Conservation (phyloP, 1,140 invertebrate species). For the Lutraria rhynchaena region DNA sequence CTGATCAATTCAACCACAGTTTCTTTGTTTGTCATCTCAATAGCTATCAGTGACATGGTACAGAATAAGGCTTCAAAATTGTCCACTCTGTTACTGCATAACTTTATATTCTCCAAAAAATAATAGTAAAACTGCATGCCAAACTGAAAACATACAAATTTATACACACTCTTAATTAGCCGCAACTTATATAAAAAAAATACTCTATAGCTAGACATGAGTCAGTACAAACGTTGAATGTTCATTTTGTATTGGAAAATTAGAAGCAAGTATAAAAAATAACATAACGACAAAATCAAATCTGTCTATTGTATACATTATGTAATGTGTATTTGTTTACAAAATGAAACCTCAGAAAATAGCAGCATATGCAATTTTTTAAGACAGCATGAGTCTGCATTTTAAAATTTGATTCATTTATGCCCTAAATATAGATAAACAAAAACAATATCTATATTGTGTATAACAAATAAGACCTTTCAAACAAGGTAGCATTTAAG, state of each 20-base stretch:
- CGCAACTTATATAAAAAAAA: background rate
- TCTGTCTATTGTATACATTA: no score
- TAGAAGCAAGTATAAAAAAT: background rate
- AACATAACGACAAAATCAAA: background rate
- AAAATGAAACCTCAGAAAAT: no score
- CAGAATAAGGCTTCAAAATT: slow-evolving; percentile 96
- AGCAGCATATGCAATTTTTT: no score
- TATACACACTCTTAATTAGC: background rate
- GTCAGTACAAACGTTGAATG: background rate
- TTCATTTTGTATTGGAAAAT: background rate
- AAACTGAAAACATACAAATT: slow-evolving; percentile 67
- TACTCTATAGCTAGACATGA: background rate
- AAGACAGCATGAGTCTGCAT: no score
- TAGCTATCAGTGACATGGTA: slow-evolving; percentile 93
- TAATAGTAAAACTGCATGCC: slow-evolving; percentile 78
- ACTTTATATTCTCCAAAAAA: slow-evolving; percentile 88
- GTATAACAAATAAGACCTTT: no score
- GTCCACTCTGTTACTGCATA: slow-evolving; percentile 90
- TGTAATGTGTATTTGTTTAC: no score
- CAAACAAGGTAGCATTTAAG: no score
- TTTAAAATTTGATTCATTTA: no score
- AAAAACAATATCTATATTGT: no score
- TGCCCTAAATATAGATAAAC: no score
- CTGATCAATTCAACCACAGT: slow-evolving; percentile 93
- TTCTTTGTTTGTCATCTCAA: slow-evolving; percentile 93